phyloP scores from a whole-genome alignment of 2,888 invertebrate species.

The Thymelicus sylvestris region DNA sequence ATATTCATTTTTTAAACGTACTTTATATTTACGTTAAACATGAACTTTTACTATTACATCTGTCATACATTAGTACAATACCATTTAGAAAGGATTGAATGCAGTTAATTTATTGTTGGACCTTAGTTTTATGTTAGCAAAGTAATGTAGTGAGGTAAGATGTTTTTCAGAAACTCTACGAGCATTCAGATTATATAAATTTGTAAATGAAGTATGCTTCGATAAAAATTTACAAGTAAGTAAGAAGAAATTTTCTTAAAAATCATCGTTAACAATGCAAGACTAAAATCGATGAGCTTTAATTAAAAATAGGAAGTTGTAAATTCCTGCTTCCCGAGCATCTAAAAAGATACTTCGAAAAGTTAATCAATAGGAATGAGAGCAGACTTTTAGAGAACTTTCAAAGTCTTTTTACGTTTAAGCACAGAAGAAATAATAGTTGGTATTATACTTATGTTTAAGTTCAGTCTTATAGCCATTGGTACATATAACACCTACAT shows the following conservation, averaged over 20 bases:
- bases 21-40: neutral
- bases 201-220: neutral
- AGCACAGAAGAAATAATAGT: no score
- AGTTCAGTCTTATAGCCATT: no score
- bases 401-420: slow-evolving; percentile 4
- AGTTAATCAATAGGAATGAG: slow-evolving; percentile 34
- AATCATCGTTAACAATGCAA: slow-evolving; percentile 26
- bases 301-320: slow-evolving; percentile 33
- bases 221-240: neutral
- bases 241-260: neutral
- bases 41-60: no score
- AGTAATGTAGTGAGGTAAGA: no score
- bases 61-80: no score
- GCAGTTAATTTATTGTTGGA: no score
- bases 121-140: no score
- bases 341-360: slow-evolving; percentile 33
- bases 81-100: no score
- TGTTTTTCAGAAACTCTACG: no score
- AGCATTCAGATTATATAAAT: no score
- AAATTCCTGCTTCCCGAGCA: slow-evolving; percentile 22
- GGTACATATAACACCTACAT: no score
- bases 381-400: slow-evolving; percentile 28
- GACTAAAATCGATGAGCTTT: slow-evolving; percentile 23
- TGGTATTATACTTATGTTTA: no score
- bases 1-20: neutral